Percentiles rank a stretch among this genome's conserved stretches.
Conservation (phyloP, 2,113 vertebrate genomes). For the Struthio camelus region DNA sequence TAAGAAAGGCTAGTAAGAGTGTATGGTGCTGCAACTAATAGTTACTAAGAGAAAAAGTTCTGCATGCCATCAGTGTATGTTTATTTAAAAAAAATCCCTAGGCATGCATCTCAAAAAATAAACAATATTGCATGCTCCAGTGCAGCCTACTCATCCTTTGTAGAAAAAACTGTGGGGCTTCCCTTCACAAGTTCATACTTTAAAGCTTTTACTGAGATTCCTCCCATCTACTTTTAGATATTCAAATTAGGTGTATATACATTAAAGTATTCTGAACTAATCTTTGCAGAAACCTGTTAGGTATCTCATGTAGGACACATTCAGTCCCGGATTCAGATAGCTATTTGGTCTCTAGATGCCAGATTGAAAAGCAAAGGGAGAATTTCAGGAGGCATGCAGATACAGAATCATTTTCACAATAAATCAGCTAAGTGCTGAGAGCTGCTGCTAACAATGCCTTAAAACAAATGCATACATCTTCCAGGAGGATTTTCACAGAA, state of each 20-base stretch:
- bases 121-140: not conserved
- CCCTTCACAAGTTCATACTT: not conserved
- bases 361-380: not conserved
- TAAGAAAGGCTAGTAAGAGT: not conserved
- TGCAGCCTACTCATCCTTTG: not conserved
- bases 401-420: not conserved
- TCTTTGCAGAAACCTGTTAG: not conserved
- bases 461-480: not conserved
- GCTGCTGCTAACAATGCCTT: not conserved
- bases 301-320: not conserved
- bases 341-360: not conserved
- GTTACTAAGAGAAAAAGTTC: not conserved
- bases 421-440: not conserved
- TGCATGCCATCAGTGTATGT: not conserved
- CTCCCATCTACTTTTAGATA: not conserved
- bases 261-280: not conserved
- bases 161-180: not conserved
- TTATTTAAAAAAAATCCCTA: not conserved
- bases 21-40: not conserved
- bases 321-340: not conserved
- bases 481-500: slow-evolving; percentile 37
- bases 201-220: not conserved
- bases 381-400: not conserved
- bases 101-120: not conserved
- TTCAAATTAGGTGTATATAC: not conserved